A percentile compares a stretch with the other conserved stretches of the same genome.
Evolutionary conservation across 2,113 vertebrate genomes (phyloP).

Genomic region (Clarias macrocephalus): DNA sequence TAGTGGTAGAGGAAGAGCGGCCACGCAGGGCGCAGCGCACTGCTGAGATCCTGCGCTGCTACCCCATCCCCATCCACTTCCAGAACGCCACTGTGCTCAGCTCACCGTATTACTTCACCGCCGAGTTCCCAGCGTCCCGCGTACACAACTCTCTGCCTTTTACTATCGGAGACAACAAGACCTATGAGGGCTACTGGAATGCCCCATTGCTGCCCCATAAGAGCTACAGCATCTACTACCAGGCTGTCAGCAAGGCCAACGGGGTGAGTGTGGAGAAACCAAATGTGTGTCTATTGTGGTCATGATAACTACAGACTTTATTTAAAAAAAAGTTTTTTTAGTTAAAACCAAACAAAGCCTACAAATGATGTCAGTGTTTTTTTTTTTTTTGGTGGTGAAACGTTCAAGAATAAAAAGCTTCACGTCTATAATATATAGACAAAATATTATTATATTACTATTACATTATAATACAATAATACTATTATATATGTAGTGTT

Average conservation of each 20-base stretch:
- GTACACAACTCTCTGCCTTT: conserved; percentile 80
- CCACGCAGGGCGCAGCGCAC: conserved; percentile 85
- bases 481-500: no score
- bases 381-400: neutral
- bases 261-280: conserved; percentile 80
- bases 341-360: neutral
- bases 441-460: neutral
- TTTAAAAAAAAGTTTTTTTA: neutral
- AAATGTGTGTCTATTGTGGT: neutral
- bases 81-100: conserved; percentile 85
- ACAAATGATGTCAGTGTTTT: neutral
- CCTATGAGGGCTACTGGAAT: conserved; percentile 94
- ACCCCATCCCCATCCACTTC: conserved; percentile 91
- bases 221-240: conserved; percentile 97
- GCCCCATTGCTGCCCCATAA: conserved; percentile 93
- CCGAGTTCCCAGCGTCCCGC: conserved; percentile 83
- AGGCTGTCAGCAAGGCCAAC: conserved; percentile 95
- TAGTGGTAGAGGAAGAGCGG: conserved; percentile 94
- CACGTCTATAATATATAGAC: neutral
- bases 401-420: neutral
- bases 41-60: conserved; percentile 90
- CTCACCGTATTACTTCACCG: conserved; percentile 91
- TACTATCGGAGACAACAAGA: conserved; percentile 92
- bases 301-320: neutral
- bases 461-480: no score